Percentiles rank a stretch among this genome's conserved stretches.
Conservation (phyloP, 2,888 invertebrate species). For the Acronicta leporina region DNA sequence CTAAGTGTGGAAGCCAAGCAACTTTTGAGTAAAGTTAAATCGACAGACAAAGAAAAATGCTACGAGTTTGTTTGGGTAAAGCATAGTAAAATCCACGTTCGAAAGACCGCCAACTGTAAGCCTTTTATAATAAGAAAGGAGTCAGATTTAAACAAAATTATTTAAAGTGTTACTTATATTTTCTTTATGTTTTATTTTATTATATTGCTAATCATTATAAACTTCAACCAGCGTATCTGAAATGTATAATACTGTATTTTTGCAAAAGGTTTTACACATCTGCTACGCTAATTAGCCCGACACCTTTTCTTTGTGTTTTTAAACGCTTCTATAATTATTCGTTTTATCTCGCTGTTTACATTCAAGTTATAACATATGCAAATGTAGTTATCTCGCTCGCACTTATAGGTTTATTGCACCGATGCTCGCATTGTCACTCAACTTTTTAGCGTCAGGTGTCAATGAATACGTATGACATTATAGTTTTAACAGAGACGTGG, state of each 20-base stretch:
- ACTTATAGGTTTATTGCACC: not conserved
- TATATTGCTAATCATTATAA: not conserved
- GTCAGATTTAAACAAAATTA: slow-evolving; percentile 6
- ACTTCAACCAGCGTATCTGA: not conserved
- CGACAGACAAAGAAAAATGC: not conserved
- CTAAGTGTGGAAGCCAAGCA: not conserved
- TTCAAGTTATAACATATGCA: not conserved
- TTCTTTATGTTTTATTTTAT: not conserved
- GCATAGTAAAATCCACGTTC: slow-evolving; percentile 1
- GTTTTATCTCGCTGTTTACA: slow-evolving; percentile 4
- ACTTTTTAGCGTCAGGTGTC: slow-evolving; percentile 11
- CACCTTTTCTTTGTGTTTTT: not conserved
- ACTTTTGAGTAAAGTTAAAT: not conserved
- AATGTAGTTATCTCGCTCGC: not conserved
- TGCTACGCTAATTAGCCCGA: slow-evolving; percentile 2
- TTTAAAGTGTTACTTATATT: not conserved
- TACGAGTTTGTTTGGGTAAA: slow-evolving; percentile 1
- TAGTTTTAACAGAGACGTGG: slow-evolving; percentile 28
- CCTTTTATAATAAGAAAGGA: slow-evolving; percentile 3
- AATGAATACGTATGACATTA: slow-evolving; percentile 11
- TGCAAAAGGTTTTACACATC: slow-evolving; percentile 7
- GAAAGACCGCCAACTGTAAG: not conserved
- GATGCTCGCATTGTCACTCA: not conserved
- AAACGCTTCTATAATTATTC: not conserved
- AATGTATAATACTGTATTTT: not conserved